phyloP scores from a whole-genome alignment of 2,113 vertebrate species.

The Glareola pratincola region DNA sequence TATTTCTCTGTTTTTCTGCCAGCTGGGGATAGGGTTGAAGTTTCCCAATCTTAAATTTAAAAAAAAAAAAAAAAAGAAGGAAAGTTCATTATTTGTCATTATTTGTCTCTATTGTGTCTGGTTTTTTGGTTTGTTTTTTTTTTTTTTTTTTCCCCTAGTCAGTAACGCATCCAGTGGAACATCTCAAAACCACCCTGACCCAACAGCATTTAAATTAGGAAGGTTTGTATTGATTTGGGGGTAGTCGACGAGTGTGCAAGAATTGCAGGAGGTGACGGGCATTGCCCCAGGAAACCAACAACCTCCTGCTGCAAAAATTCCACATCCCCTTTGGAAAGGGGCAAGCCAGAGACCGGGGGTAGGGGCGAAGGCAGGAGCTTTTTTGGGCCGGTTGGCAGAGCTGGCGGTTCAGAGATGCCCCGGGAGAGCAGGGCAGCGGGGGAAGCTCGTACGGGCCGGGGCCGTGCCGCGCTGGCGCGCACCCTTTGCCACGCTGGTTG shows the following conservation, averaged over 20 bases:
- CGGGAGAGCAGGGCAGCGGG: neutral
- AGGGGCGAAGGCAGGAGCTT: neutral
- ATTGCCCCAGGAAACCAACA: neutral
- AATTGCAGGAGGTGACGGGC: neutral
- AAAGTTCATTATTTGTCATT: neutral
- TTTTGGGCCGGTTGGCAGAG: fast-evolving
- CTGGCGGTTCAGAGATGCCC: neutral
- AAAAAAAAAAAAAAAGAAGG: neutral
- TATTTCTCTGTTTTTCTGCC: neutral
- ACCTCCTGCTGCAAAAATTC: neutral
- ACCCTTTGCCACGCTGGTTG: neutral
- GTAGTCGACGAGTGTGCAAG: neutral
- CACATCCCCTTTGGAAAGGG: neutral
- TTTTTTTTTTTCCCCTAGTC: neutral
- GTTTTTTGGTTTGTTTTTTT: neutral
- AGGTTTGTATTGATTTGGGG: neutral
- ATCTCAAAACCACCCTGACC: neutral
- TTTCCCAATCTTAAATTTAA: neutral
- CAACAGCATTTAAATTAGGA: neutral
- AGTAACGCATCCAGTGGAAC: fast-evolving
- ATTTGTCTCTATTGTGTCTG: neutral
- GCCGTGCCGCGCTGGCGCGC: neutral
- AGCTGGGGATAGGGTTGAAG: neutral
- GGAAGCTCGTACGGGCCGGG: fast-evolving
- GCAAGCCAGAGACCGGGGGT: fast-evolving